Percentiles rank a stretch among this genome's conserved stretches.
Conservation (phyloP, 2,113 vertebrate genomes). For the Anoura caudifer region DNA sequence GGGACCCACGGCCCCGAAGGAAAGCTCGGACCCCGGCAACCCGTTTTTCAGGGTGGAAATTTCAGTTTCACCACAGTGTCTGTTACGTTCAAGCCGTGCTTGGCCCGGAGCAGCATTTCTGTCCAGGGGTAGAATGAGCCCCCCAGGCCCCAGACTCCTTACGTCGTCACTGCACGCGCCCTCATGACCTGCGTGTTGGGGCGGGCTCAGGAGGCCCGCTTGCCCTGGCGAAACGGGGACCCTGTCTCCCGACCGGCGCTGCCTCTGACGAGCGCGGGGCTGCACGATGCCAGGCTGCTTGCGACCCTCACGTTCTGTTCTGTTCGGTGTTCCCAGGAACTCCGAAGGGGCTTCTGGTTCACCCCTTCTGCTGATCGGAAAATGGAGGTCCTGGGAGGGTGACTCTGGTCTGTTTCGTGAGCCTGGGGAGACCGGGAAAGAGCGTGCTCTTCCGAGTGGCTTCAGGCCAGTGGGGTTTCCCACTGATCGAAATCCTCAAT, state of each 20-base stretch:
- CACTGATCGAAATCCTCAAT: not conserved
- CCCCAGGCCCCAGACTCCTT: not conserved
- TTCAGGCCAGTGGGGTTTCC: not conserved
- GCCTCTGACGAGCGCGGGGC: too few relatives aligned
- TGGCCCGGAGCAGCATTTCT: not conserved
- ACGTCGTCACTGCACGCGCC: accelerated
- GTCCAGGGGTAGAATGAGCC: not conserved
- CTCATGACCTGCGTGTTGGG: accelerated
- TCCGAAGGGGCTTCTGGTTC: not conserved
- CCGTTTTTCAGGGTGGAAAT: not conserved
- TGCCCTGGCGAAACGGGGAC: not conserved
- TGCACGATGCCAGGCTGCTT: too few relatives aligned
- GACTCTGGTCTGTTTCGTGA: not conserved
- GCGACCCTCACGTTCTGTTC: not conserved
- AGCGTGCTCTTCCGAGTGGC: not conserved
- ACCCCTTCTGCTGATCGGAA: not conserved
- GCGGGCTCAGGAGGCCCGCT: not conserved
- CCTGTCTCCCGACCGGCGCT: too few relatives aligned
- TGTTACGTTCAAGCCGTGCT: too few relatives aligned
- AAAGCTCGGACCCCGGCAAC: not conserved
- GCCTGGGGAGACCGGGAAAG: not conserved
- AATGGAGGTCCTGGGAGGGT: not conserved
- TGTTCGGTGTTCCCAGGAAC: not conserved
- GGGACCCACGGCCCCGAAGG: not conserved
- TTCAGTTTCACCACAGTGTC: not conserved